These are phyloP conservation scores for Tragelaphus strepsiceros DNA, from an alignment of 2,113 vertebrate species.

Conservation along the genomic window DNA sequence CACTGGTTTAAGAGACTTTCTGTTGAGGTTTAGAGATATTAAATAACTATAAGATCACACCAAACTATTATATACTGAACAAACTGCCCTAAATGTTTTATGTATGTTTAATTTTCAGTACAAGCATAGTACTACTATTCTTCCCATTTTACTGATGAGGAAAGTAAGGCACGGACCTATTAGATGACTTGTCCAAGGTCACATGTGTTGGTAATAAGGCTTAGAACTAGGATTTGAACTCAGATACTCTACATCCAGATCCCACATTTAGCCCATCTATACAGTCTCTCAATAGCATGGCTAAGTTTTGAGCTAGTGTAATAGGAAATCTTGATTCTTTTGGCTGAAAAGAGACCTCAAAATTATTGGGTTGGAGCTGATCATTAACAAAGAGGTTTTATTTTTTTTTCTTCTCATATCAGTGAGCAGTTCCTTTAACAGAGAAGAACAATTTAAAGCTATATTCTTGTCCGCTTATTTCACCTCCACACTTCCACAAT, in stretches of 20 bases:
- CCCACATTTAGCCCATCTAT: background rate
- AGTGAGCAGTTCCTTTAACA: background rate
- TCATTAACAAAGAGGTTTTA: background rate
- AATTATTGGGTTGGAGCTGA: background rate
- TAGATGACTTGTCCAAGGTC: background rate
- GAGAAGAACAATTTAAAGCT: background rate
- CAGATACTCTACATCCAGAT: background rate
- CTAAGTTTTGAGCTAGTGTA: background rate
- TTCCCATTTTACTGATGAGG: background rate
- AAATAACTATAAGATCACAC: background rate
- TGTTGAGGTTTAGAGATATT: background rate
- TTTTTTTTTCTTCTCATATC: background rate
- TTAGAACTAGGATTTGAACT: background rate
- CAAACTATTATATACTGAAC: background rate
- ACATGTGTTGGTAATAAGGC: background rate
- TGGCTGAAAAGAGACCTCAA: background rate
- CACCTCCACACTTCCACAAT: background rate
- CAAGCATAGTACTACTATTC: background rate
- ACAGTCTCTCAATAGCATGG: background rate
- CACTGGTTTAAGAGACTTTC: background rate
- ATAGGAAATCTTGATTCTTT: background rate
- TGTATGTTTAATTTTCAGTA: background rate
- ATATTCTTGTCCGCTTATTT: background rate
- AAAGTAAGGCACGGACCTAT: background rate
- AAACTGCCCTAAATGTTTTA: background rate